Base-by-base conservation (phyloP, 2,888 invertebrate genomes). In the Cylloceria caligata region DNA sequence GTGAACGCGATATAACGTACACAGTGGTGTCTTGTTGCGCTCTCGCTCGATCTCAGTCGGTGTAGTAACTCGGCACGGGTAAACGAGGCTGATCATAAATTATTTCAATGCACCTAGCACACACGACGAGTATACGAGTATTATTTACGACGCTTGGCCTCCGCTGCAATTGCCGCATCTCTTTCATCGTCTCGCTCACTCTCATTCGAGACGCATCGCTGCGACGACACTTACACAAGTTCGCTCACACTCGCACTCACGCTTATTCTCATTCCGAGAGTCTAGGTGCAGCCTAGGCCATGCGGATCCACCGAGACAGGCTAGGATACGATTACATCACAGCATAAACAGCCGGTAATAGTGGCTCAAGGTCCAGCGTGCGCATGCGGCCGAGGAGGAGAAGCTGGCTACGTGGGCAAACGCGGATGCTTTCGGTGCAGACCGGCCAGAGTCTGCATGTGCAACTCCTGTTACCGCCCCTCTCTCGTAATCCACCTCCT, bases 261-360 rank as follows among this genome's bases (percentile, higher is more conserved):
- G 47, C 45, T 13, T 60, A 45, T 72, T 60, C 34, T 69, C 72
- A 45, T 19, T 71, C 52, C 57, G 27, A 21, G 45, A 42, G 60
- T 55, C 72, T 72, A 60, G 57, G 72, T 60, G 47, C 45, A 72
- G 74, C 69, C 77, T 73, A 81, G 68, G 71, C 72, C 72, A 57
- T 68, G 77, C 67, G 39, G 42, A 60, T 71, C 49, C 80, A 84
- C 84, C 78, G 86, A 83, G 80, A 79, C 75, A 79, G 84, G 79
- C 86, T 86, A 84, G 88, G 87, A 87, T 88, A 80, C 86, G 88
- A 88, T 89, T 89, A 89, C 89, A 89, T 89, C 89, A 89, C 78
- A 86, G 85, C 83, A 87, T 88, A 89, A 89, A 89, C 88, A 89
- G 87, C 87, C 85, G 86, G 88, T 88, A 89, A 89, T 89, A 89